Evolutionary conservation across 2,113 vertebrate genomes (phyloP).

Genomic region (Etheostoma cragini): DNA sequence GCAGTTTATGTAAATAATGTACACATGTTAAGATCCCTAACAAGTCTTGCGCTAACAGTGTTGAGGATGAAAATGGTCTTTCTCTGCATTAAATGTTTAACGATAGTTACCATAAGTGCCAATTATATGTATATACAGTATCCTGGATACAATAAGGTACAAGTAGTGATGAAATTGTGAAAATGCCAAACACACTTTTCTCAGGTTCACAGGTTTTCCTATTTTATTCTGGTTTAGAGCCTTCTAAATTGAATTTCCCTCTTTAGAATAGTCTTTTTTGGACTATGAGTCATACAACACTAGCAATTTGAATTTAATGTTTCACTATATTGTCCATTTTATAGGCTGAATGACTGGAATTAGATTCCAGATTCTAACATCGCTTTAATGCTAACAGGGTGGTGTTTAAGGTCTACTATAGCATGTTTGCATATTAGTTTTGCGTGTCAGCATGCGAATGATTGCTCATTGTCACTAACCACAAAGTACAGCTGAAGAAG

Average conservation of each 20-base stretch:
- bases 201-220: no score
- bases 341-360: neutral
- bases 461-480: neutral
- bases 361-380: neutral
- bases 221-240: neutral
- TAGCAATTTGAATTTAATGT: neutral
- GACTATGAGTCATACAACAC: neutral
- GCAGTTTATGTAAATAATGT: slow-evolving; percentile 32
- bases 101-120: neutral
- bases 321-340: neutral
- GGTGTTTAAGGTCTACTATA: no score
- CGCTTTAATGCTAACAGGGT: neutral
- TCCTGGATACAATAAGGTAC: neutral
- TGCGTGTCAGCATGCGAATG: neutral
- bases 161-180: neutral
- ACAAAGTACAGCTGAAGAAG: neutral
- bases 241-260: neutral
- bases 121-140: neutral
- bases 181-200: neutral
- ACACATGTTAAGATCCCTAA: slow-evolving; percentile 48
- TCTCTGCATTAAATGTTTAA: slow-evolving; percentile 11
- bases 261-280: neutral
- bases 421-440: neutral
- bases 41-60: slow-evolving; percentile 2
- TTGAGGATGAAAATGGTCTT: slow-evolving; percentile 25